Evolutionary conservation across 2,113 vertebrate genomes (phyloP).

Genomic region (Rana temporaria): DNA sequence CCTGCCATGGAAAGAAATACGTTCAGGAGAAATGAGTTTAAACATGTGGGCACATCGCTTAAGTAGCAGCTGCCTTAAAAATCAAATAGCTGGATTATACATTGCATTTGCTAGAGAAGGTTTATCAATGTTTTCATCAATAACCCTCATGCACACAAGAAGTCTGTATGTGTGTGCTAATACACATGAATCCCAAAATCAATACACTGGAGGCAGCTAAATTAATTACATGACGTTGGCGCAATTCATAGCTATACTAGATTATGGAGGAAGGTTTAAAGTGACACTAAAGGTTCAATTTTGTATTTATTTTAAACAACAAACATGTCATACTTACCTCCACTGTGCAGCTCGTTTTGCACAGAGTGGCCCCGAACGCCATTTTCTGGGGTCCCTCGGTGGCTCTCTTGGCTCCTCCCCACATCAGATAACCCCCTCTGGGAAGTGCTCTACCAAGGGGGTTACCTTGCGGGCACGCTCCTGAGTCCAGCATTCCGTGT

Average conservation of each 20-base stretch:
- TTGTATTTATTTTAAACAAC: no score
- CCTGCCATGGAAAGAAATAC: not conserved
- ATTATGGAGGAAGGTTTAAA: slow-evolving; percentile 16
- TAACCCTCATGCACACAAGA: not conserved
- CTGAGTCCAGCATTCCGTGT: no score
- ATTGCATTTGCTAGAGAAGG: slow-evolving; percentile 9
- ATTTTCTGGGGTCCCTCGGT: no score
- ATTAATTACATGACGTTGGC: slow-evolving; percentile 21
- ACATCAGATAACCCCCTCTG: no score
- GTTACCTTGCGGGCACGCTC: no score
- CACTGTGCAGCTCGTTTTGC: no score
- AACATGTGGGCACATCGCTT: not conserved
- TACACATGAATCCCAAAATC: slow-evolving; percentile 19
- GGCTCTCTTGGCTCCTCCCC: no score
- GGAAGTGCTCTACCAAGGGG: no score
- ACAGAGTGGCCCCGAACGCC: no score
- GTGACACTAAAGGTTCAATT: no score
- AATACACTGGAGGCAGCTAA: slow-evolving; percentile 22
- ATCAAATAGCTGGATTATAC: not conserved
- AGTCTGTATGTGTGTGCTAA: slow-evolving; percentile 2
- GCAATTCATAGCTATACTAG: slow-evolving; percentile 26
- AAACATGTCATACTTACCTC: no score
- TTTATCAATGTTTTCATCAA: slow-evolving; percentile 23
- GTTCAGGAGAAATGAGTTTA: not conserved
- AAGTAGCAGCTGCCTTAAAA: not conserved